A percentile compares a stretch with the other conserved stretches of the same genome.
phyloP scores from a whole-genome alignment of 2,888 invertebrate species.

The Lymantria dispar region DNA sequence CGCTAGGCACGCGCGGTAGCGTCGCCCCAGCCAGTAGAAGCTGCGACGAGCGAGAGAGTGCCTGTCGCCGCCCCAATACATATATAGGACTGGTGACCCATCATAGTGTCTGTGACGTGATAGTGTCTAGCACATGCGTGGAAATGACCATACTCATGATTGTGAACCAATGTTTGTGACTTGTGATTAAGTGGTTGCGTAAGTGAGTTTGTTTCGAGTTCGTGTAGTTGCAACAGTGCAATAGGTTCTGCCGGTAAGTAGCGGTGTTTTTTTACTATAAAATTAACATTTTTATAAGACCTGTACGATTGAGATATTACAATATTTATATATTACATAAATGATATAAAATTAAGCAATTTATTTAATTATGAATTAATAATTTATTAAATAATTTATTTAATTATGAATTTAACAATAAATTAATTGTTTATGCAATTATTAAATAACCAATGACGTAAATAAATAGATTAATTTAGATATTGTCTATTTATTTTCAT shows the following conservation, averaged over 20 bases:
- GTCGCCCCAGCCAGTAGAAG: constrained; percentile 78
- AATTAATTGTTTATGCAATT: too few species aligned
- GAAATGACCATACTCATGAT: constrained; percentile 51
- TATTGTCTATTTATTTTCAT: too few species aligned
- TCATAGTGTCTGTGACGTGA: constrained; percentile 72
- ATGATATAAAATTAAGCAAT: too few species aligned
- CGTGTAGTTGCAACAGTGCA: constrained; percentile 46
- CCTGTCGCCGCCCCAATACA: constrained; percentile 42
- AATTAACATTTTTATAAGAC: constrained; percentile 50
- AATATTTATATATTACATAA: too few species aligned
- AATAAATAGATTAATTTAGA: too few species aligned
- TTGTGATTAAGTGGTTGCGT: constrained; percentile 59
- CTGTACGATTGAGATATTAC: not conserved
- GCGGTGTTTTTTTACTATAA: constrained; percentile 41
- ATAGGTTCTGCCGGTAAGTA: constrained; percentile 61
- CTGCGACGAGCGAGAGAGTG: constrained; percentile 59
- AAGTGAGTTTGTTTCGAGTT: constrained; percentile 58
- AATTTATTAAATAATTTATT: too few species aligned
- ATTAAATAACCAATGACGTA: too few species aligned
- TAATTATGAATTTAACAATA: too few species aligned
- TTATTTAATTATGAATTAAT: too few species aligned
- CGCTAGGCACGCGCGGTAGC: constrained; percentile 73
- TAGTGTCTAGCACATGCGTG: constrained; percentile 61
- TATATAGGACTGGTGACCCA: constrained; percentile 52
- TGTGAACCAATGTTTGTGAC: constrained; percentile 55